Evolutionary conservation across 2,888 invertebrate species (phyloP).

Genomic region (Byasa hedistus): DNA sequence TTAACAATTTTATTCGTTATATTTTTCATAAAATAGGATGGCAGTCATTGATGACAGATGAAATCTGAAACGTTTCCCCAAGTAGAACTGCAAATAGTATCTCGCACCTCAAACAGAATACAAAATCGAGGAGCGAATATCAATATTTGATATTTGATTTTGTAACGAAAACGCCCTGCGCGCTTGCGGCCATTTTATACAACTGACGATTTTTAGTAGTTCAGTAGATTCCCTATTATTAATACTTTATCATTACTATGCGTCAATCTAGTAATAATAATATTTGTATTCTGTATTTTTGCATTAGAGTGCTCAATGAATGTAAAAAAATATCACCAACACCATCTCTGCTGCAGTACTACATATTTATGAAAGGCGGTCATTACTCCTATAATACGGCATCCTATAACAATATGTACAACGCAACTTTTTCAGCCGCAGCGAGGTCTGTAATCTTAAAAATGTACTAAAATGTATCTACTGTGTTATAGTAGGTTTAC

Average conservation of each 20-base stretch:
- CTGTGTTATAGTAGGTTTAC: no score
- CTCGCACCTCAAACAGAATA: conserved; percentile 73
- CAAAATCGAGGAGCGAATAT: conserved; percentile 70
- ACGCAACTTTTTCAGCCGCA: no score
- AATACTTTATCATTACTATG: background rate
- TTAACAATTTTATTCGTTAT: conserved; percentile 1
- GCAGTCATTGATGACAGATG: conserved; percentile 49
- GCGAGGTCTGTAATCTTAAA: no score
- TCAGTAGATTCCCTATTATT: conserved; percentile 28
- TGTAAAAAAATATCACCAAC: no score
- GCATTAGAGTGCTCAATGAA: no score
- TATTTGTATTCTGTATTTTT: no score
- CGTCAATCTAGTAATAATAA: background rate
- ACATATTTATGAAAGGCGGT: no score
- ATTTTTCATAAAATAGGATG: conserved; percentile 31
- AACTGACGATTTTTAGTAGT: conserved; percentile 37
- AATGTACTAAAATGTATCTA: no score
- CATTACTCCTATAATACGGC: no score
- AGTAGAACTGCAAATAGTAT: conserved; percentile 71
- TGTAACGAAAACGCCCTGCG: conserved; percentile 59
- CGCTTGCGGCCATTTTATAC: conserved; percentile 49
- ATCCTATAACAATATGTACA: no score
- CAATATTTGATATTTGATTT: conserved; percentile 79
- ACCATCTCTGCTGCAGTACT: no score
- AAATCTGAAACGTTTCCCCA: conserved; percentile 50